A percentile compares a stretch with the other conserved stretches of the same genome.
These are phyloP conservation scores for Pristis pectinata DNA, from an alignment of 2,797 vertebrate species.

Conservation along the genomic window DNA sequence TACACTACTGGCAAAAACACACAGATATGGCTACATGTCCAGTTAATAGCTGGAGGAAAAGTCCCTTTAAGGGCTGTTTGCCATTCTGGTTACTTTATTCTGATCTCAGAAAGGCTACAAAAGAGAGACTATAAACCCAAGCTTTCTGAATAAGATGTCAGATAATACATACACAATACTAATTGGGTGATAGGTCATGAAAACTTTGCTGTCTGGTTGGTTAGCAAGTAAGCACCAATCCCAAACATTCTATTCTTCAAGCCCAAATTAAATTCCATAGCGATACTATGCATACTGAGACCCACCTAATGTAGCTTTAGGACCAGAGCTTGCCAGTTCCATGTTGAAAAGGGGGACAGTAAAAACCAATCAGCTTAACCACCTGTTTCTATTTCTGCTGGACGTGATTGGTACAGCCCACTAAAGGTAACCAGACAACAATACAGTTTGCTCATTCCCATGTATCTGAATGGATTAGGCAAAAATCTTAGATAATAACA, in stretches of 20 bases:
- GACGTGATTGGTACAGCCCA: not conserved
- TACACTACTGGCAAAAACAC: not conserved
- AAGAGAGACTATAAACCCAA: not conserved
- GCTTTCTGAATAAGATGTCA: not conserved
- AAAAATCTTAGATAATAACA: conserved; percentile 18
- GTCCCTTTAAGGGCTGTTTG: not conserved
- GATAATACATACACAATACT: conserved; percentile 2
- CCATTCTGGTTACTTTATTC: not conserved
- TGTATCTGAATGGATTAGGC: conserved; percentile 22
- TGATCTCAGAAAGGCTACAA: conserved; percentile 12
- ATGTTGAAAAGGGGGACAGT: not conserved
- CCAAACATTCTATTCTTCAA: not conserved
- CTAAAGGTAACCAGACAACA: not conserved
- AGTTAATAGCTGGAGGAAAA: not conserved
- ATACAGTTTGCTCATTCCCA: not conserved
- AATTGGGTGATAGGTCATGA: not conserved
- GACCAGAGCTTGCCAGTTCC: not conserved
- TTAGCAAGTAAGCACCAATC: not conserved
- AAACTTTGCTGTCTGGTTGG: not conserved
- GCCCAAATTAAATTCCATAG: not conserved
- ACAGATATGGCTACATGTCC: not conserved
- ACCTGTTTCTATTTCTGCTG: not conserved
- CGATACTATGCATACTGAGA: not conserved
- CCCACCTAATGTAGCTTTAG: not conserved
- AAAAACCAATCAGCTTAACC: not conserved